phyloP scores from a whole-genome alignment of 2,113 vertebrate genomes.

The Archilochus colubris region DNA sequence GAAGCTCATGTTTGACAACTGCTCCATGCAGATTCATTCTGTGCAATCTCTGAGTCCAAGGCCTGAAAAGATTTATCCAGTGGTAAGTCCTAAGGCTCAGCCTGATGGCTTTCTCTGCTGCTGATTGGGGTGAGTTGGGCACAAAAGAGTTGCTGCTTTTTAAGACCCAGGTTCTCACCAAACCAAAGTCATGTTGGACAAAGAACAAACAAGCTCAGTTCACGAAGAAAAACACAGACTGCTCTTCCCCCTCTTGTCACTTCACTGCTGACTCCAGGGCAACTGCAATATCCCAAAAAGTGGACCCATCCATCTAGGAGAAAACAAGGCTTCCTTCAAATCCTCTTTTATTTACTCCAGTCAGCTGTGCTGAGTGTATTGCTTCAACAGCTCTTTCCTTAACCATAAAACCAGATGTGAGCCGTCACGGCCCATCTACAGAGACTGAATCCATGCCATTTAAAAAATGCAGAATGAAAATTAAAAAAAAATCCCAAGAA shows the following conservation, averaged over 20 bases:
- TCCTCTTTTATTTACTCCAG: constrained; percentile 57
- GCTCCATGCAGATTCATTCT: not conserved
- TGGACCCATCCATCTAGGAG: not conserved
- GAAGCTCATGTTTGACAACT: not conserved
- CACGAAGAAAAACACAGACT: not conserved
- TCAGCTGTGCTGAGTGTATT: constrained; percentile 46
- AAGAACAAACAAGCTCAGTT: not conserved
- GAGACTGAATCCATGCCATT: constrained; percentile 54
- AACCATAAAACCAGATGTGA: constrained; percentile 67
- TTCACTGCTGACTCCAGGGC: not conserved
- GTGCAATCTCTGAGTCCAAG: not conserved
- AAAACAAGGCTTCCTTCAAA: constrained; percentile 52
- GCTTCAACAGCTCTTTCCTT: constrained; percentile 57
- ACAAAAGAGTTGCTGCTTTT: fast-evolving
- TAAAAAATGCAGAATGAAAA: constrained; percentile 58
- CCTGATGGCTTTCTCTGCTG: not conserved
- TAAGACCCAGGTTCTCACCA: not conserved
- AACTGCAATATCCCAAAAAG: not conserved
- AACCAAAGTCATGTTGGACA: not conserved
- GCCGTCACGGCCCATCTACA: constrained; percentile 60
- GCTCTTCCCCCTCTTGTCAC: not conserved
- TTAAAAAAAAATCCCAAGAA: constrained; percentile 39
- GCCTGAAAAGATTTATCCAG: not conserved
- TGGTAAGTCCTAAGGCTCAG: not conserved
- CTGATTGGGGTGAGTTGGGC: not conserved